A percentile compares a stretch with the other conserved stretches of the same genome.
These are phyloP conservation scores for Spicauda simplicius DNA, from an alignment of 2,888 invertebrate genomes.

Conservation along the genomic window DNA sequence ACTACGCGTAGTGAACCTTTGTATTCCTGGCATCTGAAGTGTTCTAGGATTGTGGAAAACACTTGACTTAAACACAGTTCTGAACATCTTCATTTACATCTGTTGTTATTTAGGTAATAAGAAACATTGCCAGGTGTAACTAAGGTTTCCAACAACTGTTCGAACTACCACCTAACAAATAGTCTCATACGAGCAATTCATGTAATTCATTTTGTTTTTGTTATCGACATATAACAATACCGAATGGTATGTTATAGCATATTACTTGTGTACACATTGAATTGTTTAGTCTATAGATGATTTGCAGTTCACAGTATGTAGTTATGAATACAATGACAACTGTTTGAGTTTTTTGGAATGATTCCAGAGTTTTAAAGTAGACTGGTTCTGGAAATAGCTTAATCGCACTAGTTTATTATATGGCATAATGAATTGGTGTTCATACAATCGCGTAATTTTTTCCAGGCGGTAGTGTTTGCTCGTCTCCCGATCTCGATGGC, in stretches of 20 bases:
- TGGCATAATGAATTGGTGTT: background rate
- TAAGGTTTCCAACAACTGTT: background rate
- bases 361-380: background rate
- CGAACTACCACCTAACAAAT: background rate
- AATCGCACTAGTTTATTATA: background rate
- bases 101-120: background rate
- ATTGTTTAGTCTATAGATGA: slow-evolving; percentile 5
- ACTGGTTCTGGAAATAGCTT: background rate
- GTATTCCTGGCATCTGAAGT: slow-evolving; percentile 17
- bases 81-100: background rate
- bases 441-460: slow-evolving; percentile 39
- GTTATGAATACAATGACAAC: background rate
- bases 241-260: slow-evolving; percentile 5
- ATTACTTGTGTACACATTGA: background rate
- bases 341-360: background rate
- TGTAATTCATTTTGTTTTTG: background rate
- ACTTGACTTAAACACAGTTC: background rate
- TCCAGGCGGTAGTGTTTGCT: slow-evolving; percentile 90
- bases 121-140: slow-evolving; percentile 7
- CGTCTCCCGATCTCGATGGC: slow-evolving; percentile 90
- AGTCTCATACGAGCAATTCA: slow-evolving; percentile 1
- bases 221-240: background rate
- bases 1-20: slow-evolving; percentile 9
- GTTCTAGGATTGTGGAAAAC: background rate
- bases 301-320: slow-evolving; percentile 6